These are phyloP conservation scores for Blennius ocellaris DNA, from an alignment of 2,113 vertebrate genomes.

Conservation along the genomic window DNA sequence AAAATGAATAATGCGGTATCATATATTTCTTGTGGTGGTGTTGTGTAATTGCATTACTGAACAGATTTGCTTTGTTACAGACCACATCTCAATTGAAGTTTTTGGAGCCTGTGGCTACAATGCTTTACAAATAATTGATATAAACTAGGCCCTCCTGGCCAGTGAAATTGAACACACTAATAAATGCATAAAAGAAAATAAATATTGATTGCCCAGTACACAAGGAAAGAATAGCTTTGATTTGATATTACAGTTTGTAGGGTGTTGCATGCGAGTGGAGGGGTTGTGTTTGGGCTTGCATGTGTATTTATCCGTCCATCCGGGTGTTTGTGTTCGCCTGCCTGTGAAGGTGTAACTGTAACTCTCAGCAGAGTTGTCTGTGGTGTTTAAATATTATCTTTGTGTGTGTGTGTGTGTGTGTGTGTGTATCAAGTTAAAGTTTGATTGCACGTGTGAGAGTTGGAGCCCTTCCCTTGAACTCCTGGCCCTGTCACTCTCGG, in stretches of 20 bases:
- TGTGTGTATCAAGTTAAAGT: conserved; percentile 32
- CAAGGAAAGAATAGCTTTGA: conserved; percentile 62
- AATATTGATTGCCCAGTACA: conserved; percentile 68
- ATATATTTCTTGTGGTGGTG: conserved; percentile 57
- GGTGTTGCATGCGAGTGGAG: conserved; percentile 19
- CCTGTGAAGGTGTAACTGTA: conserved; percentile 25
- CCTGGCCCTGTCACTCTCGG: conserved; percentile 67
- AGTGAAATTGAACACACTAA: conserved; percentile 66
- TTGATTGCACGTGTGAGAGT: conserved; percentile 43
- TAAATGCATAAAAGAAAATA: conserved; percentile 74
- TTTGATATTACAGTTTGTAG: conserved; percentile 60
- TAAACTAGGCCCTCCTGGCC: conserved; percentile 61
- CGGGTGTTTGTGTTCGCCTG: conserved; percentile 33
- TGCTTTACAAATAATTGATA: conserved; percentile 72
- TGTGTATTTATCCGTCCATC: conserved; percentile 37
- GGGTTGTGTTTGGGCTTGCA: neutral
- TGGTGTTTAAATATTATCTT: conserved; percentile 46
- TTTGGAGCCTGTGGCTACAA: conserved; percentile 61
- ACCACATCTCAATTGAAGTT: conserved; percentile 70
- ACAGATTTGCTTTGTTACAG: conserved; percentile 67
- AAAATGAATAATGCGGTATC: conserved; percentile 68
- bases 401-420: neutral
- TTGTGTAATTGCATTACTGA: conserved; percentile 64
- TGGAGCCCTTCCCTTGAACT: conserved; percentile 67
- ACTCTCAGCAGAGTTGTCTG: conserved; percentile 7